Evolutionary conservation across 2,888 invertebrate genomes (phyloP), one percentile per base, ranked within the genome.

Genomic region (Caenorhabditis imperialis): DNA sequence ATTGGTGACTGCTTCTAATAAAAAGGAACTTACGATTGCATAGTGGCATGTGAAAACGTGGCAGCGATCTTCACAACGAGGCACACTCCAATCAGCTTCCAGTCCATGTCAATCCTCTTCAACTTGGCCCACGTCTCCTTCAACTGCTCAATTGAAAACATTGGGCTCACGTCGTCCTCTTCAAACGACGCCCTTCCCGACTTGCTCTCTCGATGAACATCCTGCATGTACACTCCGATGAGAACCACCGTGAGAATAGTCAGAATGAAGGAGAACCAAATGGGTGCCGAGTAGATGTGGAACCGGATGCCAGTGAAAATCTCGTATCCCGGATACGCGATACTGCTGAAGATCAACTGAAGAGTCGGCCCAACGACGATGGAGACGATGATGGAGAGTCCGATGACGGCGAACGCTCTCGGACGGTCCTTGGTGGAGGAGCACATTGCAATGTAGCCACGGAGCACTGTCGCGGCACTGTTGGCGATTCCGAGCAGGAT

Each of bases 241-340:
- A 74, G 25, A 37, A 74, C 35, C 16, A 40, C 48, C 10, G 67
- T 62, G 18, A 58, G 18, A 33, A 58, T 53, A 4, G 67, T 62
- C n/a, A 67, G 53, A 23, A 69, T 18, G 47, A 74, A 62, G 8
- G 74, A 67, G 33, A 69, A 69, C 74, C 74, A 75, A 18, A 75
- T 69, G 3, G 74, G 74, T 12, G 69, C 74, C 3, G 74, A 70
- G 44, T 63, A 75, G 25, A 75, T 63, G 30, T 75, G 69, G 55
- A 75, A 75, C 27, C 58, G 38, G 4, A 75, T 69, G 23, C 62
- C 77, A 3, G 72, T 57, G 3, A 79, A 6, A 18, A 83, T 37
- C 6, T 76, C 57, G 37, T 71, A 62, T 18, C 83, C 83, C 0
- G 83, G 83, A 57, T 81, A 83, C 10, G 65, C 37, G 35, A 83